Conservation (phyloP, 1,140 invertebrate genomes). For the Adelges cooleyi region DNA sequence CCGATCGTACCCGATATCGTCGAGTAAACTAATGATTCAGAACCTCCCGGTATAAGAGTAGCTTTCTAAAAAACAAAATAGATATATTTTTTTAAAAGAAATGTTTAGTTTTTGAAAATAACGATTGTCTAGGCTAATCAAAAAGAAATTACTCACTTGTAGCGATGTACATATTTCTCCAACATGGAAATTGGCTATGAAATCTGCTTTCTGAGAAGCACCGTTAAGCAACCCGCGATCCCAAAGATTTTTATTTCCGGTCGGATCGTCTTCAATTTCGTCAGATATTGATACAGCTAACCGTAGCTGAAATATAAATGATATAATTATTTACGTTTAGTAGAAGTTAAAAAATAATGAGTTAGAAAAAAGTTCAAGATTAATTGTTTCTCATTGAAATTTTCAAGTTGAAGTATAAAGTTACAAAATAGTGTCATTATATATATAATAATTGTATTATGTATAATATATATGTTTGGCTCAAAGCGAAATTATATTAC, state of each 20-base stretch:
- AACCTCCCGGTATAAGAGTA: conserved; percentile 92
- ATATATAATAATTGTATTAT: too few species aligned
- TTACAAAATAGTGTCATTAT: too few species aligned
- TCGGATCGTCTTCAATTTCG: conserved; percentile 98
- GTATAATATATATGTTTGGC: too few species aligned
- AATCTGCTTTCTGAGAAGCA: conserved; percentile 94
- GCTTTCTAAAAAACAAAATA: conserved; percentile 79
- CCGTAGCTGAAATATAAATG: conserved; percentile 47
- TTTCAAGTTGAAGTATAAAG: too few species aligned
- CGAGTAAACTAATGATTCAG: conserved; percentile 90
- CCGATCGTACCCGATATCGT: conserved; percentile 92
- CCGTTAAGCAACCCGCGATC: conserved; percentile 92
- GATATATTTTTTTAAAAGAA: too few species aligned
- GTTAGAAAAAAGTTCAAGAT: too few species aligned
- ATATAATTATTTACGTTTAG: not conserved
- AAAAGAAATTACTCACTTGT: conserved; percentile 39
- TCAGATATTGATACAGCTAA: conserved; percentile 83
- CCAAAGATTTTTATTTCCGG: conserved; percentile 96
- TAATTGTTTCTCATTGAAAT: too few species aligned
- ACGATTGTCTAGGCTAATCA: too few species aligned
- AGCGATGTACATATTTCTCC: conserved; percentile 84
- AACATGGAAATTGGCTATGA: conserved; percentile 82
- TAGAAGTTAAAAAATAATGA: too few species aligned
- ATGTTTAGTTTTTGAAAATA: too few species aligned
- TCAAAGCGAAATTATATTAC: too few species aligned